phyloP scores from a whole-genome alignment of 1,140 invertebrate species.

The Meloidogyne floridensis region DNA sequence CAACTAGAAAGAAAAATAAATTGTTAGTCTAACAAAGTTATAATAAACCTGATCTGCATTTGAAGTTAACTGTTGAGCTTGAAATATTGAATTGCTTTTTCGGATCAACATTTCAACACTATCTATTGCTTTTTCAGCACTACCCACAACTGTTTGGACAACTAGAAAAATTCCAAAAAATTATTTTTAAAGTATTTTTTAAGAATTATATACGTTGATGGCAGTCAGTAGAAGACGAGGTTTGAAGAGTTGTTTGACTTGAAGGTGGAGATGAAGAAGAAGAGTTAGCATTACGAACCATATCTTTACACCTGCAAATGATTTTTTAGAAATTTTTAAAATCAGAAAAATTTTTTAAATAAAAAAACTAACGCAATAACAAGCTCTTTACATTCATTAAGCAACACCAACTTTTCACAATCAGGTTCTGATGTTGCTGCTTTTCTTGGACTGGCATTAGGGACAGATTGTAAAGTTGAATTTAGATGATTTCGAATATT shows the following conservation, averaged over 20 bases:
- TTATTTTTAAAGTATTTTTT: conserved; percentile 3
- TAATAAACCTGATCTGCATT: conserved; percentile 40
- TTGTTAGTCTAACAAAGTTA: not conserved
- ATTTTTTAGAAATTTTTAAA: not conserved
- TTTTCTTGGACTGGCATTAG: conserved; percentile 31
- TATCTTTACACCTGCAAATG: conserved; percentile 29
- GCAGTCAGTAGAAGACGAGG: not conserved
- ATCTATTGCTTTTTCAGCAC: conserved; percentile 28
- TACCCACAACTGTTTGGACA: conserved; percentile 35
- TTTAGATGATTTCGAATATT: conserved; percentile 28
- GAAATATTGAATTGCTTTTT: conserved; percentile 41
- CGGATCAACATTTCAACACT: conserved; percentile 30
- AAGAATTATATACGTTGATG: not conserved
- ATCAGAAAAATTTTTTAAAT: not conserved
- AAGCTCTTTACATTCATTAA: conserved; percentile 16
- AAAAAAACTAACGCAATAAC: conserved; percentile 27
- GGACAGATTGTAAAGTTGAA: conserved; percentile 27
- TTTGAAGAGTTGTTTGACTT: conserved; percentile 16
- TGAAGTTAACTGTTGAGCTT: conserved; percentile 39
- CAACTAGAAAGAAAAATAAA: conserved; percentile 21
- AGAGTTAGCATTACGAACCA: conserved; percentile 21
- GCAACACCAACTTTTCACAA: conserved; percentile 11
- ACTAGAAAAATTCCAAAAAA: conserved; percentile 19
- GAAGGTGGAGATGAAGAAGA: conserved; percentile 12
- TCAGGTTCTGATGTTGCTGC: conserved; percentile 13